Percentiles rank a stretch among this genome's conserved stretches.
phyloP scores from a whole-genome alignment of 2,888 invertebrate species.

The Drosophila greeni region DNA sequence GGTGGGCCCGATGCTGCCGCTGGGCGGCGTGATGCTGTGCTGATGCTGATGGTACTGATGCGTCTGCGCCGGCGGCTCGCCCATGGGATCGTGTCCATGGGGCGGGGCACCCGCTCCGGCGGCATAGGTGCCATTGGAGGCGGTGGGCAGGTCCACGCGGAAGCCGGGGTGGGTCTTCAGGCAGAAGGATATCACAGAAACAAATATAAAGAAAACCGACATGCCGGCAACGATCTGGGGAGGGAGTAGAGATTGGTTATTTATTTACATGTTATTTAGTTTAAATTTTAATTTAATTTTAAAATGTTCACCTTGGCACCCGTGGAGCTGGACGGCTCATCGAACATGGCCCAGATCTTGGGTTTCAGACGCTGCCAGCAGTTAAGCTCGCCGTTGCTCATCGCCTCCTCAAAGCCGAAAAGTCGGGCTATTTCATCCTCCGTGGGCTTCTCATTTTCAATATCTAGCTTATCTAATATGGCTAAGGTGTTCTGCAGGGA shows the following conservation, averaged over 20 bases:
- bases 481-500: constrained; percentile 91
- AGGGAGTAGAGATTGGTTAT: constrained; percentile 77
- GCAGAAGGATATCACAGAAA: constrained; percentile 97
- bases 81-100: constrained; percentile 60
- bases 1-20: constrained; percentile 66
- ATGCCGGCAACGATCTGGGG: constrained; percentile 92
- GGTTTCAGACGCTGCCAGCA: constrained; percentile 95
- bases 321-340: constrained; percentile 96
- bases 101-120: constrained; percentile 28
- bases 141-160: constrained; percentile 81
- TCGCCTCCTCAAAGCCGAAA: constrained; percentile 94
- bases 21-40: constrained; percentile 63
- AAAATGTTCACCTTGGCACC: constrained; percentile 87
- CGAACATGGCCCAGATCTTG: constrained; percentile 96
- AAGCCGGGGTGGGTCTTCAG: constrained; percentile 96
- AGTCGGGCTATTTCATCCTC: constrained; percentile 95
- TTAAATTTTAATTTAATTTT: fast-evolving
- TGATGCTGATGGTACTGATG: constrained; percentile 62
- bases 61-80: constrained; percentile 60
- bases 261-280: too few species aligned
- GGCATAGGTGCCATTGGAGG: constrained; percentile 32
- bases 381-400: constrained; percentile 87
- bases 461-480: constrained; percentile 95
- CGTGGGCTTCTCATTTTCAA: constrained; percentile 94
- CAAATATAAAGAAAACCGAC: constrained; percentile 97